Evolutionary conservation across 2,113 vertebrate genomes (phyloP).

Genomic region (Nanorana parkeri): DNA sequence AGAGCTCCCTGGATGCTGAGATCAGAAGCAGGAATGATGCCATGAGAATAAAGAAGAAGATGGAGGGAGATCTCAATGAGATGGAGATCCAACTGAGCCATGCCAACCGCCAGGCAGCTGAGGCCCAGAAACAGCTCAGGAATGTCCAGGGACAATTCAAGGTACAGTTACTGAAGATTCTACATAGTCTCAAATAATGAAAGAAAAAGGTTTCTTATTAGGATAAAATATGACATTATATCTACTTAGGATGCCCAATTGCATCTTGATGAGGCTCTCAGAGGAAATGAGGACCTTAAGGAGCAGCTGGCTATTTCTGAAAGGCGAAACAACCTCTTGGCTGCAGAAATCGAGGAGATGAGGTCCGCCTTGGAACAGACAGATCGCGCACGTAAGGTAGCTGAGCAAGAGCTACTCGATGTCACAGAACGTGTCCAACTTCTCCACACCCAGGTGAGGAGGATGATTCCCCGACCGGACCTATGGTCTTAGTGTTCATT

Average conservation of each 20-base stretch:
- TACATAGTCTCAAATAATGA: not conserved
- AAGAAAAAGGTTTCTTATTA: not conserved
- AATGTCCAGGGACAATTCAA: constrained; percentile 74
- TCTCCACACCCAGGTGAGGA: constrained; percentile 78
- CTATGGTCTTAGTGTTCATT: not conserved
- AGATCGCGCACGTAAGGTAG: constrained; percentile 75
- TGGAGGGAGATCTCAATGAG: constrained; percentile 77
- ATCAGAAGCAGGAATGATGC: constrained; percentile 73
- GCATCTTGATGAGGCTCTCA: constrained; percentile 81
- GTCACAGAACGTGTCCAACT: constrained; percentile 79
- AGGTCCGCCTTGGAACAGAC: constrained; percentile 83
- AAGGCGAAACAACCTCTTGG: constrained; percentile 75
- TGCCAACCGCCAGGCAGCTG: constrained; percentile 71
- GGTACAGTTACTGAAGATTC: constrained; percentile 57
- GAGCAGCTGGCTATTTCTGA: constrained; percentile 78
- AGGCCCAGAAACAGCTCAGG: constrained; percentile 77
- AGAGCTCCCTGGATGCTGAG: constrained; percentile 70
- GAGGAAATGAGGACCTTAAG: constrained; percentile 77
- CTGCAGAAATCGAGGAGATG: constrained; percentile 81
- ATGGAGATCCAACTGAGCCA: constrained; percentile 78
- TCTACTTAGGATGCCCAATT: constrained; percentile 81
- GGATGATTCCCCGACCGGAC: not conserved
- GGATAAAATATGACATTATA: not conserved
- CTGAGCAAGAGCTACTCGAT: constrained; percentile 83
- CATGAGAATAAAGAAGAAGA: constrained; percentile 76